Evolutionary conservation across 2,113 vertebrate species (phyloP).

Genomic region (Sander vitreus): DNA sequence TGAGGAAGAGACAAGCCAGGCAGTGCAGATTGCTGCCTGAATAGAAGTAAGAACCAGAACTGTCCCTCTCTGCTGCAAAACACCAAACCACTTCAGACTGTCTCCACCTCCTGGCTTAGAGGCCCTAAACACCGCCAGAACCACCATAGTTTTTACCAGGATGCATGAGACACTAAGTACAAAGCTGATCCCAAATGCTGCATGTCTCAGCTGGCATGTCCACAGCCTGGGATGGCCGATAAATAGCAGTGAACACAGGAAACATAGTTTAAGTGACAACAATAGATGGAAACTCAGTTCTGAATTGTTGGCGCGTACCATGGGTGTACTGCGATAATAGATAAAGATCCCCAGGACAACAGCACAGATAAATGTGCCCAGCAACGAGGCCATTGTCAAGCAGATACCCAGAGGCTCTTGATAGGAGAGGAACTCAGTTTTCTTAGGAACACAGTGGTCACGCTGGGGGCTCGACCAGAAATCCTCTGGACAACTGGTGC

Average conservation of each 20-base stretch:
- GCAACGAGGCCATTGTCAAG: conserved; percentile 41
- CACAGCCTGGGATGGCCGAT: not conserved
- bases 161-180: conserved; percentile 13
- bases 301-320: conserved; percentile 79
- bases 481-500: conserved; percentile 68
- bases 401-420: conserved; percentile 21
- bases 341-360: conserved; percentile 63
- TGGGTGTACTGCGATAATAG: conserved; percentile 62
- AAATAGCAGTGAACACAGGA: conserved; percentile 77
- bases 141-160: conserved; percentile 13
- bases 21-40: conserved; percentile 18
- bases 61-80: conserved; percentile 14
- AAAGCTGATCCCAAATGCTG: conserved; percentile 27
- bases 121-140: conserved; percentile 27
- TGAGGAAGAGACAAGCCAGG: conserved; percentile 71
- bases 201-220: conserved; percentile 34
- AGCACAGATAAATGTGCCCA: conserved; percentile 68
- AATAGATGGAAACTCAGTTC: conserved; percentile 79
- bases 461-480: conserved; percentile 70
- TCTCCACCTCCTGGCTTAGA: conserved; percentile 14
- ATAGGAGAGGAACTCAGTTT: conserved; percentile 20
- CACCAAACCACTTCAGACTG: conserved; percentile 19
- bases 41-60: conserved; percentile 15
- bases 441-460: conserved; percentile 18
- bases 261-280: conserved; percentile 77